Evolutionary conservation across 1,140 invertebrate species (phyloP).

Genomic region (Sinella curviseta): DNA sequence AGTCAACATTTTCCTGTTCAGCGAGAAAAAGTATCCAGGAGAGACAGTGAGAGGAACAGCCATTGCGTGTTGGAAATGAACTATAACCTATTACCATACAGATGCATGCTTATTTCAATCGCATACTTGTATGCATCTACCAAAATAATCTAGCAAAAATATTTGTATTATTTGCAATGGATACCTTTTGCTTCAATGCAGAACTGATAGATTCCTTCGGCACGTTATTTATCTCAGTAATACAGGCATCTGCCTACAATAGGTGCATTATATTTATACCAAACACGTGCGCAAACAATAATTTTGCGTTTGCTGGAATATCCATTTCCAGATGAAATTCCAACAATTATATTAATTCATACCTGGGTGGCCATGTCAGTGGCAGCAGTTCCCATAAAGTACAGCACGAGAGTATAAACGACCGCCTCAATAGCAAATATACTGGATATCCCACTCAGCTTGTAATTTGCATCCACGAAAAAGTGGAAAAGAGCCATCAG

Average conservation of each 20-base stretch:
- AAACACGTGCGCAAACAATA: no score
- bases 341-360: background rate
- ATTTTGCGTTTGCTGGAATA: no score
- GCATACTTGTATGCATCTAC: no score
- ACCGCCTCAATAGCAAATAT: background rate
- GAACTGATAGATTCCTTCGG: background rate
- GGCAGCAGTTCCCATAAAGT: background rate
- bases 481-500: background rate
- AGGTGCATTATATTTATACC: background rate
- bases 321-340: no score
- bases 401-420: background rate
- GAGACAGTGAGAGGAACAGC: constrained; percentile 8
- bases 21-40: background rate
- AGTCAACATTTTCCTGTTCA: constrained; percentile 16
- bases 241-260: background rate
- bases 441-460: background rate
- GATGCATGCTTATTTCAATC: background rate
- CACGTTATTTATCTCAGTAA: background rate
- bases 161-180: background rate
- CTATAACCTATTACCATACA: background rate
- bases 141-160: background rate
- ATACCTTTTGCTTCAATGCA: background rate
- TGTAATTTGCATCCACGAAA: background rate
- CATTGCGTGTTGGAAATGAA: constrained; percentile 14
- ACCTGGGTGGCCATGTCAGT: background rate